Base-by-base conservation (phyloP, 53 echinoderm and acorn worm genomes). In the Paelopatides confundens region DNA sequence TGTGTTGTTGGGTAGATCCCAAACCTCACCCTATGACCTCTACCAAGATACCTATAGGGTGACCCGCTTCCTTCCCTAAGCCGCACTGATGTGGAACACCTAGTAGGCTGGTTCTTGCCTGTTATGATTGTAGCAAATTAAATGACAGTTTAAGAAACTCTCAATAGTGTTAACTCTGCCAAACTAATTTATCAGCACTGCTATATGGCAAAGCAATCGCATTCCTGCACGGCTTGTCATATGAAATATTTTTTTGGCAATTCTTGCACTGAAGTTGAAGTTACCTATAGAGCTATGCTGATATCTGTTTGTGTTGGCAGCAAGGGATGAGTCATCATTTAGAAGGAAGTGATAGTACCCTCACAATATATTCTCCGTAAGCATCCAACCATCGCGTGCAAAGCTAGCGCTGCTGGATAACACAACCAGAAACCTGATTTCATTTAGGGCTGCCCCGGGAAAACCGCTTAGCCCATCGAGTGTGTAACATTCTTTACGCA, bases 361-460 rank as follows among this genome's bases (percentile, higher is more conserved):
- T 67, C 68, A 67, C 68, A 67, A 34, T 14, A 27, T 29, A 7
- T 8, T 63, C 63, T 13, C 33, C 17, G 29, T 35, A 67, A 67
- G 63, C 76, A 47, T 37, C 79, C 79, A 33, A 79, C 54, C 53
- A 79, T 79, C 79, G 79, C 79, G 79, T 79, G 79, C 79, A 79
- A 79, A 79, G 79, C 52, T 31, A 53, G 7, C 79, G 30, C 79
- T 48, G 79, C 43, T 48, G 79, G 79, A 79, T 79, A 58, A 31
- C 76, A 40, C 14, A 54, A 26, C 79, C 12, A 24, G 51, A 79
- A 79, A 79, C 53, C 79, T 53, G 52, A 79, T 79, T 79, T 52
- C 79, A 79, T 58, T 58, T 58, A 17, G 21, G 46, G 74, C 74
- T 74, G 74, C 47, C 74, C 74, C 74, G 74, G 74, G 74, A 74